Base-by-base conservation (phyloP, 2,888 invertebrate genomes). In the Candidula unifasciata region DNA sequence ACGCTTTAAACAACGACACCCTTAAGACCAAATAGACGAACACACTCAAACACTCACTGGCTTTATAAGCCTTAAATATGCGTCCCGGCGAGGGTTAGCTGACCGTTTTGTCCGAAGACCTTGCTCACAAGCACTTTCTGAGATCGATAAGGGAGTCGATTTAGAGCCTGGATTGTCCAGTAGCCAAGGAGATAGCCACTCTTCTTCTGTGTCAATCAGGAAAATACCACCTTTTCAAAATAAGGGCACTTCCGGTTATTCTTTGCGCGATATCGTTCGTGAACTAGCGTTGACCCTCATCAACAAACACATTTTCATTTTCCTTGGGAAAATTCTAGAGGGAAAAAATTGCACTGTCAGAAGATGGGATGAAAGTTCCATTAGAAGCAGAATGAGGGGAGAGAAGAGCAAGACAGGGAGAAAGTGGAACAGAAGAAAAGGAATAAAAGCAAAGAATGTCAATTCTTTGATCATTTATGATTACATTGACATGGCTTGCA, bases 231-330 rank as follows among this genome's bases (percentile, higher is more conserved):
- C 52, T 27, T 74, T 27, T 74, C 27, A 3, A 52, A 52, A 74
- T 74, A 74, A 74, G 73, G 27, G 52, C 27, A 52, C 52, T 74
- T 74, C 73, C 27, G n/a, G 52, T 52, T 30, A n/a, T 52, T 74
- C 52, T 74, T 74, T 24, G 18, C 44, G 27, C 44, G 52, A 44
- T 52, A 52, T 52, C 73, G 35, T 13, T 21, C 24, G 27, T 71
- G 71, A 71, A 37, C 37, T 37, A 44, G 44, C 44, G 44, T 35
- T 71, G 73, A 74, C 27, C 73, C 13, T 74, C 52, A 27, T 52
- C n/a, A n/a, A 27, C 27, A 35, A 52, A n/a, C 27, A 44, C 52
- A 27, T 74, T 52, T 52, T 52, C 52, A 52, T n/a, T 74, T 35
- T 52, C 13, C 13, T 27, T 3, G n/a, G 52, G n/a, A 73, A 27